Base-by-base conservation (phyloP, 2,113 vertebrate species). In the Epinephelus cyanopodus region DNA sequence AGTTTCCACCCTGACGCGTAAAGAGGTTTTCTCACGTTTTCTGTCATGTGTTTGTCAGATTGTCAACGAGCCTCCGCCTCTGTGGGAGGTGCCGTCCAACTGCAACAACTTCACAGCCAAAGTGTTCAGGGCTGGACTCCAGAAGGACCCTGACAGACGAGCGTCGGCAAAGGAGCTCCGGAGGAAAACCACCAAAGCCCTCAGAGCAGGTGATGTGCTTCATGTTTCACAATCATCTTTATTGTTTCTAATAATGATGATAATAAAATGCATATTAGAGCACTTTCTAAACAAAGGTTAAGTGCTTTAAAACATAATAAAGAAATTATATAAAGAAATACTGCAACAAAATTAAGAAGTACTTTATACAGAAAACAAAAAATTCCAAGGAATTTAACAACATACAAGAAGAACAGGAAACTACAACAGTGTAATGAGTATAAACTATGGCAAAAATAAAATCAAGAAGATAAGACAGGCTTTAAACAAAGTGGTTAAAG, bases 61-160 rank as follows among this genome's bases (percentile, higher is more conserved):
- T 74, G 97, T 96, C 69, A 97, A 95, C 0, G 97, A 98, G 86
- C 96, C 97, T 0, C 96, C 98, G 0, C 98, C 98, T 54, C 84
- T 99, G 75, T 95, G 96, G 95, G 98, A 99, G 94, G 98, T 99
- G 70, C 98, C 98, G 0, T 88, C 96, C 66, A 95, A 90, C 90
- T 99, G 98, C 42, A 93, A 96, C 87, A 96, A 96, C 18, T 95
- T 96, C 92, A 99, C 98, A 0, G 96, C 93, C 66, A 93, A 97
- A 82, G 94, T 98, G 75, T 96, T 99, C 87, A 95, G 92, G 6
- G 95, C 96, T n/a, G 98, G 97, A 0, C 95, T 99, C 75, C 94
- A 94, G 93, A 99, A 99, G 71, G 96, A 99, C 14, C 97, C 97
- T 0, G 68, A 68, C 17, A 92, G 93, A n/a, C 95, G 98, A 39